Conservation (phyloP, 1,140 invertebrate genomes). For the Chionoecetes opilio region DNA sequence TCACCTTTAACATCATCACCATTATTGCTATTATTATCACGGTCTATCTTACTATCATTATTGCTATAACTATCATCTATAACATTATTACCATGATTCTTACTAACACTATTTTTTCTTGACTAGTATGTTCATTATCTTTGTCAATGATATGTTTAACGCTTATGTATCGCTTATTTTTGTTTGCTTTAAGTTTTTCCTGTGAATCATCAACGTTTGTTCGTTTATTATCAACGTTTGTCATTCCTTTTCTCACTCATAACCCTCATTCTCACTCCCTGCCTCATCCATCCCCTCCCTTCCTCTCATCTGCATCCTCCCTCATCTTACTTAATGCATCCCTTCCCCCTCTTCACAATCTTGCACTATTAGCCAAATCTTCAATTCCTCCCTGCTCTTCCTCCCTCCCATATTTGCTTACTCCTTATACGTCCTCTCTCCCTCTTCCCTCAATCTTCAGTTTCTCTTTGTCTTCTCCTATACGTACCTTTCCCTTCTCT, state of each 20-base stretch:
- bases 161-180: background rate
- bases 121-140: background rate
- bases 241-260: background rate
- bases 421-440: too few species aligned
- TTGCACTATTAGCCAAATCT: too few species aligned
- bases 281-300: background rate
- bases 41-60: background rate
- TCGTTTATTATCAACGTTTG: background rate
- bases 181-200: background rate
- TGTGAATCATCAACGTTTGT: background rate
- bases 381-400: too few species aligned
- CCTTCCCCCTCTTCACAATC: too few species aligned
- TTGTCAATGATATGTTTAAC: background rate
- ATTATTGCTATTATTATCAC: background rate
- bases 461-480: background rate
- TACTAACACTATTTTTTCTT: background rate
- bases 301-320: background rate
- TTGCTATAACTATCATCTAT: background rate
- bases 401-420: too few species aligned
- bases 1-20: background rate
- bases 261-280: background rate
- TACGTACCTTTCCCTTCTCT: background rate
- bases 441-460: background rate
- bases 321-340: background rate
- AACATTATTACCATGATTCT: background rate